Evolutionary conservation across 2,888 invertebrate species (phyloP).

Genomic region (Cephus pulcher): DNA sequence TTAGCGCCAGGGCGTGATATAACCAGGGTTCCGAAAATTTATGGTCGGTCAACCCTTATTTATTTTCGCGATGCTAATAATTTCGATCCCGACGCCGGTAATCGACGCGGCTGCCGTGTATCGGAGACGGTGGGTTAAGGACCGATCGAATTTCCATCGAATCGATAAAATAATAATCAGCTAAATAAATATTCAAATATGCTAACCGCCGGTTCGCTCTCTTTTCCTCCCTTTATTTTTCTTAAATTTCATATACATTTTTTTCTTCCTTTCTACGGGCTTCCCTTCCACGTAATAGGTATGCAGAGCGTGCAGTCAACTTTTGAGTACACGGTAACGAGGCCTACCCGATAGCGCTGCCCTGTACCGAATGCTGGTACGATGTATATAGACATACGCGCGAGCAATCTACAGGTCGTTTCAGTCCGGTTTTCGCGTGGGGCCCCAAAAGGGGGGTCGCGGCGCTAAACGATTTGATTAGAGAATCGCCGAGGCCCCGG

Average conservation of each 20-base stretch:
- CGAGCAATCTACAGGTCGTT: neutral
- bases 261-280: neutral
- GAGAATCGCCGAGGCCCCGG: conserved; percentile 19
- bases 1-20: conserved; percentile 8
- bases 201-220: conserved; percentile 17
- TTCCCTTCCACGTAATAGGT: conserved; percentile 15
- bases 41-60: conserved; percentile 12
- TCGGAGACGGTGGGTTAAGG: conserved; percentile 4
- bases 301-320: conserved; percentile 14
- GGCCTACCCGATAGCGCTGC: conserved; percentile 16
- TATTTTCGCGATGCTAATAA: conserved; percentile 19
- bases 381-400: neutral
- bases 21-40: neutral
- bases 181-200: conserved; percentile 27
- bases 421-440: conserved; percentile 3
- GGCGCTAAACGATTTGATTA: conserved; percentile 25
- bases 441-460: conserved; percentile 10
- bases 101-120: conserved; percentile 5
- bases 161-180: conserved; percentile 23
- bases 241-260: neutral
- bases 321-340: conserved; percentile 19
- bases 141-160: conserved; percentile 14
- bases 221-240: neutral
- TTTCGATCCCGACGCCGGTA: conserved; percentile 12
- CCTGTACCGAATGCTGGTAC: neutral